phyloP scores from a whole-genome alignment of 1,140 invertebrate genomes.

The Lordiphosa mommai region DNA sequence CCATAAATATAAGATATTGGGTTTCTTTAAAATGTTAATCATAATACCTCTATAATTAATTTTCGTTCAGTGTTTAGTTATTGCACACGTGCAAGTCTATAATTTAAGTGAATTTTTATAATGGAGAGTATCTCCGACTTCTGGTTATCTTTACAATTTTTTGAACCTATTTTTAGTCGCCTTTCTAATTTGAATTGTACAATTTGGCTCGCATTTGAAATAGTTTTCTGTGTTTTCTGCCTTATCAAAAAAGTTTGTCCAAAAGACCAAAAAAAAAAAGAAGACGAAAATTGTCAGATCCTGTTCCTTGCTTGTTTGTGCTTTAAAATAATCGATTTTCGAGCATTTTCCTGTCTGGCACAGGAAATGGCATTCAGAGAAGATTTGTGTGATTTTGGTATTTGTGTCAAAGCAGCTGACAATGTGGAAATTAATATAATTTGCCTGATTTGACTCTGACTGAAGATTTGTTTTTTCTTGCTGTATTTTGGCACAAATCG shows the following conservation, averaged over 20 bases:
- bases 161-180: neutral
- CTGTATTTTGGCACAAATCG: neutral
- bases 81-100: too few species aligned
- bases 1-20: too few species aligned
- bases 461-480: conserved; percentile 38
- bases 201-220: too few species aligned
- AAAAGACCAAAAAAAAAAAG: conserved; percentile 25
- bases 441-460: conserved; percentile 71
- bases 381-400: conserved; percentile 45
- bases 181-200: neutral
- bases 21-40: too few species aligned
- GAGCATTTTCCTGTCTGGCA: conserved; percentile 31
- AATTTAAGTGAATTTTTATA: too few species aligned
- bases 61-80: too few species aligned
- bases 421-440: conserved; percentile 77
- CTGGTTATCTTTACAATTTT: too few species aligned
- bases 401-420: conserved; percentile 67
- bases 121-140: too few species aligned
- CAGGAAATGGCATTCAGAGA: conserved; percentile 17
- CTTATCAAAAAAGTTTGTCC: neutral
- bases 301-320: neutral
- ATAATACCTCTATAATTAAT: too few species aligned
- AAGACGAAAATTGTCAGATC: neutral
- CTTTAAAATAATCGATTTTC: conserved; percentile 76
- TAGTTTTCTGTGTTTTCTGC: too few species aligned